phyloP scores from a whole-genome alignment of 2,113 vertebrate species.

The Lonchura striata region DNA sequence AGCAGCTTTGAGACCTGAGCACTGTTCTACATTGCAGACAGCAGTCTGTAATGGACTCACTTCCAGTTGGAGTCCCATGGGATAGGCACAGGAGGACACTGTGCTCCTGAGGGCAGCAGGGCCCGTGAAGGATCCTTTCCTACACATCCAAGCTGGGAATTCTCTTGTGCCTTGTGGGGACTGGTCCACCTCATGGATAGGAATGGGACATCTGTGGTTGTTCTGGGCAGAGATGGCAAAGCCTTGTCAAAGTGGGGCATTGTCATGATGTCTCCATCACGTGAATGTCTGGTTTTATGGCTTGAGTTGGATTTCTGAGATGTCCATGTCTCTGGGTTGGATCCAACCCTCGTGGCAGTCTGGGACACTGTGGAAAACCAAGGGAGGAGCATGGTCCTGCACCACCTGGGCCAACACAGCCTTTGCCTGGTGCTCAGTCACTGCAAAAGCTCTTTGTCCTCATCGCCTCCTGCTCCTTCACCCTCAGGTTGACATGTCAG shows the following conservation, averaged over 20 bases:
- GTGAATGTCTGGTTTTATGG: not conserved
- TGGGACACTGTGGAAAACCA: not conserved
- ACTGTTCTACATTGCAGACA: not conserved
- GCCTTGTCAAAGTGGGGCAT: not conserved
- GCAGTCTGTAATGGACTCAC: not conserved
- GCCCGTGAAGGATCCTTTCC: not conserved
- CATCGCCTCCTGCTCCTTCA: not conserved
- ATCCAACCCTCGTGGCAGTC: accelerated
- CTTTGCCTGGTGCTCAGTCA: accelerated
- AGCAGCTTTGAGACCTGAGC: not conserved
- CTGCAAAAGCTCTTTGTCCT: not conserved
- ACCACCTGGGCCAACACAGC: accelerated
- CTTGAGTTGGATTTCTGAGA: not conserved
- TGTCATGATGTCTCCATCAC: not conserved
- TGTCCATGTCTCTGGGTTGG: accelerated
- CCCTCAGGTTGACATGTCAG: not conserved
- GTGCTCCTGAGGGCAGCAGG: not conserved
- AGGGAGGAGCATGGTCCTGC: not conserved
- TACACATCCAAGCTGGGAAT: not conserved
- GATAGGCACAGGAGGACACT: not conserved
- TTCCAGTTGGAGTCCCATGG: not conserved
- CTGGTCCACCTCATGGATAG: not conserved
- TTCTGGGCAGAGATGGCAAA: not conserved
- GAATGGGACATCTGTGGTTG: not conserved
- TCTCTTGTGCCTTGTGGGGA: not conserved